Conservation (phyloP, 2,888 invertebrate genomes). For the Drosophila mettleri region DNA sequence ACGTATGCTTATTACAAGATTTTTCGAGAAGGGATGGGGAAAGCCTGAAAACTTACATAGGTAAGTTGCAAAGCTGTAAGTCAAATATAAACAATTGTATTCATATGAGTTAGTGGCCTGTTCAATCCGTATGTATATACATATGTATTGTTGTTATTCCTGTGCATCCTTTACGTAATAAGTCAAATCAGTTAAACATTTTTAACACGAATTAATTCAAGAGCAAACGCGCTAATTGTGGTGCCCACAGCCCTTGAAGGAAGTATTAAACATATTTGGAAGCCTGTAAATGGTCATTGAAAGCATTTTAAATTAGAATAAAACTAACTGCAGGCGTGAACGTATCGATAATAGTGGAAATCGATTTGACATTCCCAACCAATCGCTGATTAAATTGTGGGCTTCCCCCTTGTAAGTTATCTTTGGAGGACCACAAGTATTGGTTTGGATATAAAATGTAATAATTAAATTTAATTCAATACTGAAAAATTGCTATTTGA, state of each 20-base stretch:
- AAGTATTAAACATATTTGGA: not conserved
- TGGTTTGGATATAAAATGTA: not conserved
- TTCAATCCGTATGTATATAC: not conserved
- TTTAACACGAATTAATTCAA: not conserved
- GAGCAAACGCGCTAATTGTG: too few relatives aligned
- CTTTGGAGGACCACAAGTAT: not conserved
- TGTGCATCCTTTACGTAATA: slow-evolving; percentile 40
- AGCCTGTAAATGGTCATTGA: not conserved
- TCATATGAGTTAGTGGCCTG: not conserved
- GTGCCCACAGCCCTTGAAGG: not conserved
- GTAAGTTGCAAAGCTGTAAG: slow-evolving; percentile 85
- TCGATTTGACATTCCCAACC: slow-evolving; percentile 12
- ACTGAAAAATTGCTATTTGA: not conserved
- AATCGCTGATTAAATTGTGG: slow-evolving; percentile 16
- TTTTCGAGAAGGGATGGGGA: slow-evolving; percentile 99
- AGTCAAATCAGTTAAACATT: not conserved
- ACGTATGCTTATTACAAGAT: slow-evolving; percentile 93
- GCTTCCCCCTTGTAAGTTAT: slow-evolving; percentile 12
- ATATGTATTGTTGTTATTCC: slow-evolving; percentile 10
- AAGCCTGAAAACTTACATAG: slow-evolving; percentile 95
- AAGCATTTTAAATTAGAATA: slow-evolving; percentile 28
- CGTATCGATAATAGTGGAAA: slow-evolving; percentile 26
- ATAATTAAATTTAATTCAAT: not conserved
- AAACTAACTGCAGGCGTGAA: slow-evolving; percentile 2
- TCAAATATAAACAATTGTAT: not conserved